phyloP scores from a whole-genome alignment of 2,888 invertebrate species.

The Periphyllus acericola region DNA sequence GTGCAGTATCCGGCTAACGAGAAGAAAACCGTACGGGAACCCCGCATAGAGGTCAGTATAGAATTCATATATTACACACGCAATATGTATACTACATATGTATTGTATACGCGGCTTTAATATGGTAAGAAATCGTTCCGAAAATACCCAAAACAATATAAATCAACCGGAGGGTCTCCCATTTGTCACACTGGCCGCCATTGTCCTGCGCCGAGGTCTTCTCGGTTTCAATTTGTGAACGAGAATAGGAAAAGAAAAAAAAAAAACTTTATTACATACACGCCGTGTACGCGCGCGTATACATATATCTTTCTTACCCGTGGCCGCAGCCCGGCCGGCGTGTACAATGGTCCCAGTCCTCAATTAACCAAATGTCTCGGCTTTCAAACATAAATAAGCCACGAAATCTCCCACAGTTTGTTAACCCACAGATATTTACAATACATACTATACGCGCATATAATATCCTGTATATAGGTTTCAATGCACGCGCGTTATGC shows the following conservation, averaged over 20 bases:
- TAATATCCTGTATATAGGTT: neutral
- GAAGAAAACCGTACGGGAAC: neutral
- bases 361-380: constrained; percentile 53
- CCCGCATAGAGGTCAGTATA: neutral
- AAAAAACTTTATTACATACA: constrained; percentile 6
- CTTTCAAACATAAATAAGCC: constrained; percentile 16
- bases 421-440: constrained; percentile 4
- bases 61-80: neutral
- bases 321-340: too few species aligned
- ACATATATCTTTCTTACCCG: constrained; percentile 6
- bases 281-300: neutral
- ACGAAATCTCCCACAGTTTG: constrained; percentile 31
- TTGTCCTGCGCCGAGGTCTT: constrained; percentile 39
- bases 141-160: constrained; percentile 53
- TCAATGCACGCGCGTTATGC: neutral
- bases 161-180: constrained; percentile 47
- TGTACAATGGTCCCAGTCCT: constrained; percentile 38
- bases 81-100: neutral
- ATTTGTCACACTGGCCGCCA: constrained; percentile 47
- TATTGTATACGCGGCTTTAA: constrained; percentile 3
- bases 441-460: neutral
- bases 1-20: neutral
- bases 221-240: constrained; percentile 40
- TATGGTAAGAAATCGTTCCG: constrained; percentile 32
- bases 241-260: neutral